Evolutionary conservation across 2,797 vertebrate species (phyloP).

Genomic region (Sylvia borin): DNA sequence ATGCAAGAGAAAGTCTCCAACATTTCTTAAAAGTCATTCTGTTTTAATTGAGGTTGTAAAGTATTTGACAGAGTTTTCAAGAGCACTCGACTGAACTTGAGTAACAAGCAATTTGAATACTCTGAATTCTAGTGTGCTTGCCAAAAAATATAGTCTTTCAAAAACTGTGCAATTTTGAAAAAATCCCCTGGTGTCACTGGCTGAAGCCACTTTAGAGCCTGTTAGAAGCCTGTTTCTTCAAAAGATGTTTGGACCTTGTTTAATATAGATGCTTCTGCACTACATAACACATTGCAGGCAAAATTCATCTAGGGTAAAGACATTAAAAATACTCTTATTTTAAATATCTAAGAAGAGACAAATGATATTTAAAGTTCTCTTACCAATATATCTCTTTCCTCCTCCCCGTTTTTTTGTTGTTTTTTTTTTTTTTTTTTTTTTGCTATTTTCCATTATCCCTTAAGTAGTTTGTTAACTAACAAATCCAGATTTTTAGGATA

Average conservation of each 20-base stretch:
- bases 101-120: background rate
- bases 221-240: background rate
- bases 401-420: background rate
- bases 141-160: background rate
- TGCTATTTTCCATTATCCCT: background rate
- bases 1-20: background rate
- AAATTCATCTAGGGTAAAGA: background rate
- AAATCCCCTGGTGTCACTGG: background rate
- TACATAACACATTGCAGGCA: background rate
- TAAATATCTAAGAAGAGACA: background rate
- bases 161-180: background rate
- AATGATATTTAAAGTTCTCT: background rate
- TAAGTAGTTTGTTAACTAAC: background rate
- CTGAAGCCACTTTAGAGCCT: background rate
- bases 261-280: background rate
- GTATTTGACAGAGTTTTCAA: conserved; percentile 18
- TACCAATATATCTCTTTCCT: background rate
- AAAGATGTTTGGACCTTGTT: background rate
- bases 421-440: background rate
- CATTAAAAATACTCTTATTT: background rate
- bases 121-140: background rate
- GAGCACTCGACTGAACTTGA: background rate
- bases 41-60: conserved; percentile 29
- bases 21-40: conserved; percentile 13
- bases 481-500: background rate